These are phyloP conservation scores for Diaprepes abbreviatus DNA, from an alignment of 2,888 invertebrate species.

Conservation along the genomic window DNA sequence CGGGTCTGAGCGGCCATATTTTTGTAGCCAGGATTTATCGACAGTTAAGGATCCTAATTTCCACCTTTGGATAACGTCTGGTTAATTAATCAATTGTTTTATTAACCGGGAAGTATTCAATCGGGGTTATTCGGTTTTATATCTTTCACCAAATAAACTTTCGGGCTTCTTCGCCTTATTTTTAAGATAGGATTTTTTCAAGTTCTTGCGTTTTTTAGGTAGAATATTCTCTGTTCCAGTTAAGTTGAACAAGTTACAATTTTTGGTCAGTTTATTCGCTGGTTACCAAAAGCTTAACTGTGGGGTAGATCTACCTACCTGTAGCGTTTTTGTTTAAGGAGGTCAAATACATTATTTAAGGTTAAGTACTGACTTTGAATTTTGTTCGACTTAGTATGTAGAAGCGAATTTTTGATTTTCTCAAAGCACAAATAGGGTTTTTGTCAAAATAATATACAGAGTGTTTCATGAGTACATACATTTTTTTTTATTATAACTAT, in stretches of 20 bases:
- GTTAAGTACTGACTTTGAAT: constrained; percentile 4
- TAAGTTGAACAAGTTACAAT: not conserved
- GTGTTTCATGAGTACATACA: constrained; percentile 5
- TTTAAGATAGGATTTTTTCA: constrained; percentile 4
- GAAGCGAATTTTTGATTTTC: constrained; percentile 21
- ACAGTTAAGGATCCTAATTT: constrained; percentile 10
- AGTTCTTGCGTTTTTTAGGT: constrained; percentile 12
- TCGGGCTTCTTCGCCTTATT: constrained; percentile 13
- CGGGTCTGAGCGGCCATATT: constrained; percentile 57
- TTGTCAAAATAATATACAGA: constrained; percentile 2
- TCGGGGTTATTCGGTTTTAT: constrained; percentile 31
- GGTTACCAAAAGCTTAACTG: constrained; percentile 19
- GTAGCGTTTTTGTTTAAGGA: constrained; percentile 3
- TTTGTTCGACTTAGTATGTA: not conserved
- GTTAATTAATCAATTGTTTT: not conserved
- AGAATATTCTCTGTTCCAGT: constrained; percentile 1
- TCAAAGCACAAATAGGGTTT: constrained; percentile 22
- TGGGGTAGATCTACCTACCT: constrained; percentile 11
- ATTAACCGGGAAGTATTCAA: not conserved
- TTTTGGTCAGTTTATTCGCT: constrained; percentile 13
- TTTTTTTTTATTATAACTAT: not conserved
- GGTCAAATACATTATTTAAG: constrained; percentile 16
- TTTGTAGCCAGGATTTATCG: constrained; percentile 53
- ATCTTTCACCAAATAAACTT: constrained; percentile 3
- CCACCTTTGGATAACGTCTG: not conserved